These are phyloP conservation scores for Rhyzopertha dominica DNA, from an alignment of 1,140 invertebrate genomes.

Conservation along the genomic window DNA sequence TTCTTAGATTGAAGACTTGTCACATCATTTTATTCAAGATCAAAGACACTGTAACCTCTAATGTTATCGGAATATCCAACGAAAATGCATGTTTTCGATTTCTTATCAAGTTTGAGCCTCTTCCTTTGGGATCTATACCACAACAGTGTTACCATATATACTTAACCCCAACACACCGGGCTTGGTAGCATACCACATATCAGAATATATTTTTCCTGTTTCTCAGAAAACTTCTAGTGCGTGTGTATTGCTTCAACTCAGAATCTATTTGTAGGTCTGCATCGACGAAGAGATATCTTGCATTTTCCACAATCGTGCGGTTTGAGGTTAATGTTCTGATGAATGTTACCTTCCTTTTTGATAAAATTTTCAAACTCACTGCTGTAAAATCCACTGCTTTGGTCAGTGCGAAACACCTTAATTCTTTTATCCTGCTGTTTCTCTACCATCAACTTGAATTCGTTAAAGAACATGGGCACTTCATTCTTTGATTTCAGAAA, in stretches of 20 bases:
- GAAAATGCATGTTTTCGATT: no score
- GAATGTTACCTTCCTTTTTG: constrained; percentile 34
- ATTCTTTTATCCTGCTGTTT: constrained; percentile 36
- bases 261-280: constrained; percentile 33
- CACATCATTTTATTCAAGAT: no score
- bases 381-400: constrained; percentile 39
- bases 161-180: no score
- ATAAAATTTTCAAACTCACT: constrained; percentile 29
- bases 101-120: no score
- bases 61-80: no score
- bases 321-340: constrained; percentile 36
- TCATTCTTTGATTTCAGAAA: constrained; percentile 38
- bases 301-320: constrained; percentile 27
- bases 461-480: constrained; percentile 29
- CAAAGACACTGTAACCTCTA: no score
- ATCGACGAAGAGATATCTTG: constrained; percentile 42
- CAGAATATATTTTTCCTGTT: no score
- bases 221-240: no score
- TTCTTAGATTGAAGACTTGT: no score
- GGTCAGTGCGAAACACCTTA: constrained; percentile 38
- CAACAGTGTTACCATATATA: no score
- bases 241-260: constrained; percentile 49
- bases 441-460: constrained; percentile 37
- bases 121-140: no score
- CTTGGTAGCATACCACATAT: no score